Base-by-base conservation (phyloP, 2,797 vertebrate genomes). In the Botia almorhae region DNA sequence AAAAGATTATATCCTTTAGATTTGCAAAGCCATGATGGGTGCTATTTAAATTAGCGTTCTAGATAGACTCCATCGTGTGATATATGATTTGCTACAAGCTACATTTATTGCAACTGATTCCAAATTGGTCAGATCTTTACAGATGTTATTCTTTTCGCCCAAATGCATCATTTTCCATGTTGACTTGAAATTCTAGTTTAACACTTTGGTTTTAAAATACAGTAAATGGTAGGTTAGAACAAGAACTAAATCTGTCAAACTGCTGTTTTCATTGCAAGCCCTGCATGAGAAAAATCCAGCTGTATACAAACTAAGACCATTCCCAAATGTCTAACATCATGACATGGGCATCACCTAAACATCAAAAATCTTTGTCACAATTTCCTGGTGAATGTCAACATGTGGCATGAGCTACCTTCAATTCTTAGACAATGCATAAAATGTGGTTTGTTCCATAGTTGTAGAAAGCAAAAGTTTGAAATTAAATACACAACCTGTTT, bases 101-200 rank as follows among this genome's bases (percentile, higher is more conserved):
- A 93, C 93, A 93, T 94, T 94, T 96, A 96, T 95, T 97, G 96
- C 96, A 96, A 96, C 96, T 96, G 93, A 96, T 94, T 95, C 93
- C 94, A 93, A 92, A 95, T 93, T 93, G 90, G 92, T 96, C 91
- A 93, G 91, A 92, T 95, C 91, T 91, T 65, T 89, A 69, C 83
- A 85, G 87, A 89, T 19, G 11, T 14, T 69, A 11, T 2, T n/a
- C 17, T 21, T n/a, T 69, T 93, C 93, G 85, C 93, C 89, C 84
- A 80, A 96, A 95, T 93, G 93, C 91, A 94, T 94, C 91, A 91
- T 92, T 92, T 83, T 87, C 89, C 74, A 79, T 64, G 78, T 74
- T 76, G 68, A 85, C 72, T 87, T 84, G 21, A 81, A 82, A 82
- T 77, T 64, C 74, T 91, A 90, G 91, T 90, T 92, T 92, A 95